These are phyloP conservation scores for Xiphophorus maculatus DNA, from an alignment of 2,113 vertebrate genomes.

Conservation along the genomic window DNA sequence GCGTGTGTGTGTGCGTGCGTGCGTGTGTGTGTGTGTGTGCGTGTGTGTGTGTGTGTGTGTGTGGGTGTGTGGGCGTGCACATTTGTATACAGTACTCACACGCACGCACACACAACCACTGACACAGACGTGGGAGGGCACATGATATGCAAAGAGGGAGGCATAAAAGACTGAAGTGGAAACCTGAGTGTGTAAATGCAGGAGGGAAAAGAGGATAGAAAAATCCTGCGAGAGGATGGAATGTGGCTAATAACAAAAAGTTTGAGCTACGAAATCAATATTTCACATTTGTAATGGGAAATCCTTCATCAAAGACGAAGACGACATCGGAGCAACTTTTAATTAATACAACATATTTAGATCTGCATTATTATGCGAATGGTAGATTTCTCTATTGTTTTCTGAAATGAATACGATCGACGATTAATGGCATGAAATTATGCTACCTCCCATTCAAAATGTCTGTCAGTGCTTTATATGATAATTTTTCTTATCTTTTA, in stretches of 20 bases:
- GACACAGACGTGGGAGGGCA: slow-evolving; percentile 46
- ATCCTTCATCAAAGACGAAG: not conserved
- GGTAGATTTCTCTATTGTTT: not conserved
- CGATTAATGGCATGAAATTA: not conserved
- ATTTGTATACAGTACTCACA: slow-evolving; percentile 10
- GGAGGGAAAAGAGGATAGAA: slow-evolving; percentile 6
- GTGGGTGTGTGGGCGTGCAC: not conserved
- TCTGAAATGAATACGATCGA: not conserved
- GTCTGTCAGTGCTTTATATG: too few species aligned
- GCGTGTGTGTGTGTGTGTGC: too few species aligned
- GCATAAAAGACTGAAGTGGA: slow-evolving; percentile 44
- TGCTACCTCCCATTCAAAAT: too few species aligned
- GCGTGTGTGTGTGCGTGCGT: not conserved
- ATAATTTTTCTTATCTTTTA: too few species aligned
- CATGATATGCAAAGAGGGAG: slow-evolving; percentile 47
- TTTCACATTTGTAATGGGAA: not conserved
- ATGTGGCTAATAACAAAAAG: not conserved
- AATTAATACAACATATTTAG: not conserved
- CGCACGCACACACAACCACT: slow-evolving; percentile 21
- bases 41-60: not conserved
- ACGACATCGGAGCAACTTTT: not conserved
- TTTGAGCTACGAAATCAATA: not conserved
- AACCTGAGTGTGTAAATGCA: slow-evolving; percentile 34
- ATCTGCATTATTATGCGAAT: not conserved
- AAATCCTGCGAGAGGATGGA: slow-evolving; percentile 9